Base-by-base conservation (phyloP, 2,797 vertebrate genomes). In the Dryobates pubescens region DNA sequence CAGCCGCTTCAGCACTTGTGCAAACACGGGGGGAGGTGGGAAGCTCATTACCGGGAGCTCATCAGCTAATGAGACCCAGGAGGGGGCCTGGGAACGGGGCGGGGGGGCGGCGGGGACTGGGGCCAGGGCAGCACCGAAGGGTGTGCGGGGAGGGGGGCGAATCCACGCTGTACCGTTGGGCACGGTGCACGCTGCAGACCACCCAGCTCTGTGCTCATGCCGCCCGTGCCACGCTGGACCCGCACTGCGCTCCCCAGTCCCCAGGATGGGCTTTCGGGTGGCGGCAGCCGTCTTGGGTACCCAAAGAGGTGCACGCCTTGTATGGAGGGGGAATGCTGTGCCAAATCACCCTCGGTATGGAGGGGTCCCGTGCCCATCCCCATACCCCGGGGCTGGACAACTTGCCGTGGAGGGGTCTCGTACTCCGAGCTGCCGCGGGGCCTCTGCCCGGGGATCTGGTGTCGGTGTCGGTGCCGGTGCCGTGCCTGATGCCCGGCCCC, bases 1-100 rank as follows among this genome's bases (percentile, higher is more conserved):
- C 75, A 24, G 86, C 53, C n/a, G 12, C 36, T 56, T 7, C 81
- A 82, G 90, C 93, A 92, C 90, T 96, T 93, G 95, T 94, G 56
- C 36, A 96, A 96, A 93, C 86, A 61, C 15, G 18, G 41, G 36
- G 15, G 17, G 67, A 65, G 85, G 78, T 57, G 89, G 88, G 81
- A 92, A 93, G 71, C 41, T 58, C 93, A 93, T 96, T 89, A 82
- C 82, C 32, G 4, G 94, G 74, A 89, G 70, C 58, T 79, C 79
- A 63, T 82, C 89, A 62, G 86, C 89, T 86, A 93, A 90, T 89
- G 86, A 86, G 89, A 34, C 41, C 23, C 20, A 57, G 82, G 67
- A 90, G 82, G 86, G 90, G 84, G 91, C 10, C 63, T 64, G 77
- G 59, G 88, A 68, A 32, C 1, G 3, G 63, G 18, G 3, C 10